Base-by-base conservation (phyloP, 2,113 vertebrate species). In the Cavia aperea region DNA sequence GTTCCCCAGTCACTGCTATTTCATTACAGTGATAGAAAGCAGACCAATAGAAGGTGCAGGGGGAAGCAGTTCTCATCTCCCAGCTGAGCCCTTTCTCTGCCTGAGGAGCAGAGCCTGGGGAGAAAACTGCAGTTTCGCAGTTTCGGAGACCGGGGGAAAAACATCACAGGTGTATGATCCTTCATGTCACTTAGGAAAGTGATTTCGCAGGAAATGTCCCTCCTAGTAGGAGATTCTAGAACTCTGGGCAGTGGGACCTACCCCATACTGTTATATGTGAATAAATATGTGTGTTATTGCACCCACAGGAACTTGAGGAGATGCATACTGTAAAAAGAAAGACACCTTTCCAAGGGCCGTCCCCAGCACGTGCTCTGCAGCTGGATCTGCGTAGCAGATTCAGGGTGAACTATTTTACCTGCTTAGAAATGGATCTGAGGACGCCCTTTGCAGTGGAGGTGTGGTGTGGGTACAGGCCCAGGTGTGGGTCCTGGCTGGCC, bases 381-480 rank as follows among this genome's bases (percentile, higher is more conserved):
- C 84, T 90, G 36, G 43, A 49, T n/a, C 1, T 5, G 16, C 4
- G 16, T 89, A 43, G n/a, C 15, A 39, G 39, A 43, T 39, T 79
- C 83, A 51, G 15, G 39, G 19, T 46, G 65, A 73, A 66, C 51
- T 56, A 11, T 73, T 66, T 81, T 78, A n/a, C 39, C 33, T 68
- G 66, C 84, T 89, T 43, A 29, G 87, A 94, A 62, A 84, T 4
- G 4, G 29, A 36, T 43, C 84, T 86, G 23, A 43, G 60, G 33
- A 0, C 51, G 14, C 46, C 49, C 33, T 72, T 13, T 13, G 13
- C 0, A 11, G 16, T n/a, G 2, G 19, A n/a, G 21, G 21, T 4
- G 24, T 19, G 23, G 31, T 29, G 12, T 24, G 29, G 84, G 14
- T 62, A 43, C 4, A 21, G n/a, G 26, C 2, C 51, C 51, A 54